A percentile compares a stretch with the other conserved stretches of the same genome.
phyloP scores from a whole-genome alignment of 2,888 invertebrate genomes.

The Microctonus hyperodae region DNA sequence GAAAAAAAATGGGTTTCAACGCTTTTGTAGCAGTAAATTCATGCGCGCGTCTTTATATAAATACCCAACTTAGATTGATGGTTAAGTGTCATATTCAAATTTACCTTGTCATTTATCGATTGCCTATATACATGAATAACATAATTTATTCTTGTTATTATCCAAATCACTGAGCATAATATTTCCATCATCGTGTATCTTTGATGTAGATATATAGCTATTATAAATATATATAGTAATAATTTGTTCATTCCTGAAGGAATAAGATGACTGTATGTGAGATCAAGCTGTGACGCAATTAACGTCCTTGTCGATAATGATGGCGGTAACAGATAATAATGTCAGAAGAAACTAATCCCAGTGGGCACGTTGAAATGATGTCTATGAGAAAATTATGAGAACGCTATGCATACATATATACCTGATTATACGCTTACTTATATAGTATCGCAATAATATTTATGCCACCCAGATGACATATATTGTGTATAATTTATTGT shows the following conservation, averaged over 20 bases:
- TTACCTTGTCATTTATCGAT: constrained; percentile 11
- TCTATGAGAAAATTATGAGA: constrained; percentile 50
- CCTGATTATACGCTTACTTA: constrained; percentile 42
- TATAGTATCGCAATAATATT: constrained; percentile 41
- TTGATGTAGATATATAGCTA: constrained; percentile 3
- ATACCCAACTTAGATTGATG: constrained; percentile 1
- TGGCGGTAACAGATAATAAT: constrained; percentile 43
- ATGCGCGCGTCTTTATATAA: neutral
- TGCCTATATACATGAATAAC: neutral
- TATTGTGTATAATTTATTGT: constrained; percentile 7
- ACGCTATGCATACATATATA: too few species aligned
- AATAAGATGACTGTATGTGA: neutral
- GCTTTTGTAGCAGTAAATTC: neutral
- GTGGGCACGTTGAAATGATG: constrained; percentile 32
- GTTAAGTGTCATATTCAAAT: constrained; percentile 10
- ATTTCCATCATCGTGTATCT: neutral
- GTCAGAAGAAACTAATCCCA: constrained; percentile 49
- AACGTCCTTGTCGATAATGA: constrained; percentile 55
- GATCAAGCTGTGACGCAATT: constrained; percentile 41
- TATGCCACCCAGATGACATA: constrained; percentile 33
- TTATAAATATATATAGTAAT: constrained; percentile 13
- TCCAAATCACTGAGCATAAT: neutral
- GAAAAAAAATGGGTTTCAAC: neutral
- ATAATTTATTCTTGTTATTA: constrained; percentile 4
- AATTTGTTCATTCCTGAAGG: constrained; percentile 18